phyloP scores from a whole-genome alignment of 1,140 invertebrate species.

The Drosophila baimaii region DNA sequence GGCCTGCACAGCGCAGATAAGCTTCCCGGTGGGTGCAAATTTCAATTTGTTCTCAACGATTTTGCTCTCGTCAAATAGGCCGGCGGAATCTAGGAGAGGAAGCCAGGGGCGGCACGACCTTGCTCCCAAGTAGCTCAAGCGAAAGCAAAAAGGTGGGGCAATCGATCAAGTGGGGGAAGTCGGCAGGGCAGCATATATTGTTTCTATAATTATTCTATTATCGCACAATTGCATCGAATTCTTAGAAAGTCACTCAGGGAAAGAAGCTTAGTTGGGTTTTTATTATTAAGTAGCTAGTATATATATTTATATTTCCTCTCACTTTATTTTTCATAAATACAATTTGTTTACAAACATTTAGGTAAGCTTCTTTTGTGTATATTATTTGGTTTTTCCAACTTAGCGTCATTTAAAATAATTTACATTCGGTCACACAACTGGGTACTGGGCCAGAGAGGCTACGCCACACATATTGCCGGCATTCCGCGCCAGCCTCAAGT shows the following conservation, averaged over 20 bases:
- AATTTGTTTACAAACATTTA: background rate
- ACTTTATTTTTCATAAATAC: no score
- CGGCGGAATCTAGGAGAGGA: slow-evolving; percentile 14
- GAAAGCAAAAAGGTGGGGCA: slow-evolving; percentile 14
- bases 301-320: background rate
- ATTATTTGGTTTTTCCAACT: no score
- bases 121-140: background rate
- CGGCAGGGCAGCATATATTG: slow-evolving; percentile 5
- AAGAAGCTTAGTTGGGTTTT: no score
- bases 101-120: slow-evolving; percentile 18
- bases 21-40: slow-evolving; percentile 61
- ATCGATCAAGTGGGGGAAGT: slow-evolving; percentile 13
- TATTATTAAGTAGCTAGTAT: background rate
- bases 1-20: slow-evolving; percentile 55
- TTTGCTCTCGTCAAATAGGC: slow-evolving; percentile 43
- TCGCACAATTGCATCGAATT: background rate
- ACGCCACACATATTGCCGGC: slow-evolving; percentile 56
- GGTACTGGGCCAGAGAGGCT: slow-evolving; percentile 28
- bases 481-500: slow-evolving; percentile 86
- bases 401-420: no score
- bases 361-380: accelerated
- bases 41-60: slow-evolving; percentile 75
- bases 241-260: background rate
- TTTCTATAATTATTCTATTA: slow-evolving; percentile 13
- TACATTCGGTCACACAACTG: background rate